Evolutionary conservation across 2,888 invertebrate genomes (phyloP).

Genomic region (Lepidocyrtoides sp.): DNA sequence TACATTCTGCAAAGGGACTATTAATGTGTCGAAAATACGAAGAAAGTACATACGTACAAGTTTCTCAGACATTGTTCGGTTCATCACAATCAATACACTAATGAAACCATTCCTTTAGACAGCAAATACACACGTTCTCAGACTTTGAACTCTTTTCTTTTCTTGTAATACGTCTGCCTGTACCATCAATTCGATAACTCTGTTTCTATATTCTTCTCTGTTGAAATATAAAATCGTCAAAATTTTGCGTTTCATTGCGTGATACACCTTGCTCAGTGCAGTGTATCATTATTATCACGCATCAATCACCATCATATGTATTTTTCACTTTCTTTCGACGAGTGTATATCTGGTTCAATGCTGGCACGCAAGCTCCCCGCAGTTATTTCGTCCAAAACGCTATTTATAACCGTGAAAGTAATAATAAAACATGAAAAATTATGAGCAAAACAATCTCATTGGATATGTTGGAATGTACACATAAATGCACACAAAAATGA

Average conservation of each 20-base stretch:
- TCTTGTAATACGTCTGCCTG: no score
- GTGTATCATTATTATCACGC: background rate
- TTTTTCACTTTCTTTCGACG: slow-evolving; percentile 4
- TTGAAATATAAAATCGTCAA: slow-evolving; percentile 1
- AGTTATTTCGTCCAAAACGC: background rate
- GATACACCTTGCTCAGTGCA: background rate
- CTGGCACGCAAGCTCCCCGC: slow-evolving; percentile 1
- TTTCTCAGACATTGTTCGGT: no score
- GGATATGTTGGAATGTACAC: slow-evolving; percentile 48
- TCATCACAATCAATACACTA: no score
- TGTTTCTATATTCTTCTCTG: background rate
- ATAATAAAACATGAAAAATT: slow-evolving; percentile 56
- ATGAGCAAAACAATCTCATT: slow-evolving; percentile 47
- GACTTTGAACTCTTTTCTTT: no score
- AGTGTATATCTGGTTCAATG: background rate
- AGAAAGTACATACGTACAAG: no score
- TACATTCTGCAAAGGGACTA: no score
- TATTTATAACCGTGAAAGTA: slow-evolving; percentile 42
- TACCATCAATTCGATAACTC: no score
- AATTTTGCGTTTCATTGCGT: slow-evolving; percentile 10
- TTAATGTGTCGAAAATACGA: no score
- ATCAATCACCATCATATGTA: no score
- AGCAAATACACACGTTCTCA: no score
- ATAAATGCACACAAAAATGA: background rate
- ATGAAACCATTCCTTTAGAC: no score